These are phyloP conservation scores for Tetheella fluctuosa DNA, from an alignment of 2,888 invertebrate genomes.

Conservation along the genomic window DNA sequence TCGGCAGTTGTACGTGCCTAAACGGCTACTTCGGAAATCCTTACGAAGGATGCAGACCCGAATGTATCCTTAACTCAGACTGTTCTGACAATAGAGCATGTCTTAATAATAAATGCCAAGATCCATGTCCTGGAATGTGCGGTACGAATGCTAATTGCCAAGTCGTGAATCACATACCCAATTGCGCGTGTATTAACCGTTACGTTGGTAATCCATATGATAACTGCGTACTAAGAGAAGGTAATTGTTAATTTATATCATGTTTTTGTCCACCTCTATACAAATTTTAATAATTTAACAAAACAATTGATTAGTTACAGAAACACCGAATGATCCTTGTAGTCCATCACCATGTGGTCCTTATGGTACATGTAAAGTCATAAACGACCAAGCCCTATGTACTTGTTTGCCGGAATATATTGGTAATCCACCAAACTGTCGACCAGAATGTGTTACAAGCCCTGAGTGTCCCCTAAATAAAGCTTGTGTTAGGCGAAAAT, in stretches of 20 bases:
- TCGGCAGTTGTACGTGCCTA: constrained; percentile 88
- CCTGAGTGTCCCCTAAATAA: constrained; percentile 91
- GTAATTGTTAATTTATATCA: constrained; percentile 27
- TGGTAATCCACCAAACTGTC: constrained; percentile 90
- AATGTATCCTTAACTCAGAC: constrained; percentile 88
- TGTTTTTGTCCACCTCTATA: constrained; percentile 11
- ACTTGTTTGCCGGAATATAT: constrained; percentile 87
- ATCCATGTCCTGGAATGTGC: constrained; percentile 91
- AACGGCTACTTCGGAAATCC: constrained; percentile 89
- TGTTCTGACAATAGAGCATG: constrained; percentile 87
- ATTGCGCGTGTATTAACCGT: constrained; percentile 87
- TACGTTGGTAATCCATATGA: constrained; percentile 89
- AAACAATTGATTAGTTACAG: constrained; percentile 42
- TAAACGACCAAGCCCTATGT: constrained; percentile 87
- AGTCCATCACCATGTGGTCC: constrained; percentile 91
- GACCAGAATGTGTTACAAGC: constrained; percentile 91
- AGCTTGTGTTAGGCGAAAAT: constrained; percentile 91
- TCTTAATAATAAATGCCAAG: constrained; percentile 86
- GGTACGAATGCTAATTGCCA: constrained; percentile 90
- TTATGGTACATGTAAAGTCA: constrained; percentile 87
- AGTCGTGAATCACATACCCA: constrained; percentile 89
- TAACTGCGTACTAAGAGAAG: constrained; percentile 64
- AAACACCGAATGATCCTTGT: constrained; percentile 85
- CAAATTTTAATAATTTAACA: not conserved
- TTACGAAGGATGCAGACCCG: constrained; percentile 88